Conservation (phyloP, 30 jellyfish, hydroid and myxozoan species). For the Aurelia sp. region DNA sequence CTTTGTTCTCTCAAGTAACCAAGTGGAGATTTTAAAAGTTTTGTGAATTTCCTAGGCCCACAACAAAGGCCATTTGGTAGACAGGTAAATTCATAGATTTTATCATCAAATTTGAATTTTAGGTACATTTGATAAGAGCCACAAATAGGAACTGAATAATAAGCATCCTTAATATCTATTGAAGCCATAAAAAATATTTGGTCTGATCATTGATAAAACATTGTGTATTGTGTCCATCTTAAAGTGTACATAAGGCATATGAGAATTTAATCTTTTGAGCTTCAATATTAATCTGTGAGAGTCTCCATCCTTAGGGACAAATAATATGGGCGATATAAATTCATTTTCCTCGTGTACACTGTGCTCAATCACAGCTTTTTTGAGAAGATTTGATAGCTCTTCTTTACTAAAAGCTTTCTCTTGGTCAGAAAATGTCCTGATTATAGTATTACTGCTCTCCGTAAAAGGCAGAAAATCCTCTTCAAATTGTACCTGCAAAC, state of each 20-base stretch:
- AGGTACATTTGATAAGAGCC: not conserved
- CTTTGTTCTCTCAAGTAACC: too few species aligned
- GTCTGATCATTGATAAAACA: not conserved
- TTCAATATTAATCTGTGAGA: constrained; percentile 18
- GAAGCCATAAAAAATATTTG: not conserved
- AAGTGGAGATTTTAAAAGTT: too few species aligned
- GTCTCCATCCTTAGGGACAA: constrained; percentile 17
- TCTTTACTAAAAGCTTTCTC: not conserved
- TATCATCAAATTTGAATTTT: constrained; percentile 20
- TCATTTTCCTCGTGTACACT: constrained; percentile 35
- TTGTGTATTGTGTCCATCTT: constrained; percentile 39
- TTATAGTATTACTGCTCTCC: not conserved
- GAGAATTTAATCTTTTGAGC: not conserved
- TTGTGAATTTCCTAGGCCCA: too few species aligned
- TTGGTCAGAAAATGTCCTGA: not conserved
- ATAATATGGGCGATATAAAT: constrained; percentile 33
- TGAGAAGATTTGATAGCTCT: not conserved
- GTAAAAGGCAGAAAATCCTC: not conserved
- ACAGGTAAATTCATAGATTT: too few species aligned
- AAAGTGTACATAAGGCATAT: constrained; percentile 26
- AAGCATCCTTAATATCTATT: constrained; percentile 45
- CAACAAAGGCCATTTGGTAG: too few species aligned
- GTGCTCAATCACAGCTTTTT: not conserved
- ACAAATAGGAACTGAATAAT: constrained; percentile 19
- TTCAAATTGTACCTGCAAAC: not conserved